These are phyloP conservation scores for Lasiommata megera DNA, from an alignment of 2,888 invertebrate genomes.

Conservation along the genomic window DNA sequence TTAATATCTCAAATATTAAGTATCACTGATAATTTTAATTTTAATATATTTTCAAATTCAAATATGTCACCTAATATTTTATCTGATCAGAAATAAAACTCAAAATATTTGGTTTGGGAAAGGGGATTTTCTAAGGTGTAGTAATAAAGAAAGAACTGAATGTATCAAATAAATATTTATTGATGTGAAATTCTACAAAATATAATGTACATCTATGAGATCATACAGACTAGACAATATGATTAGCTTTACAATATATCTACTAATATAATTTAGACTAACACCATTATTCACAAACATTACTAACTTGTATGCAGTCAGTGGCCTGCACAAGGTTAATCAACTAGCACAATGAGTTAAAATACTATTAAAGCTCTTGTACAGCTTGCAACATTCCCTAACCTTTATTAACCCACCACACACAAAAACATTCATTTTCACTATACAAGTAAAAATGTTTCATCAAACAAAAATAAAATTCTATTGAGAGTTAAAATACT, in stretches of 20 bases:
- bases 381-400: no score
- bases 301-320: not conserved
- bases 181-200: conserved; percentile 26
- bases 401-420: no score
- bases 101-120: conserved; percentile 31
- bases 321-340: not conserved
- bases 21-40: no score
- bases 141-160: conserved; percentile 54
- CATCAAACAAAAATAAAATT: no score
- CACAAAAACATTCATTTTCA: no score
- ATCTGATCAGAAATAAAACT: not conserved
- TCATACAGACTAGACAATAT: conserved; percentile 22
- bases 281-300: not conserved
- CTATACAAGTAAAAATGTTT: no score
- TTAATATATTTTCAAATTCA: no score
- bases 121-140: conserved; percentile 34
- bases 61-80: not conserved
- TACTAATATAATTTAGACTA: no score
- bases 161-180: conserved; percentile 54
- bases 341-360: no score
- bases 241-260: conserved; percentile 22
- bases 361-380: no score
- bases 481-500: no score
- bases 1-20: no score
- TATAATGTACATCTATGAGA: conserved; percentile 23